Base-by-base conservation (phyloP, 2,888 invertebrate genomes). In the Brachypterus glaber region DNA sequence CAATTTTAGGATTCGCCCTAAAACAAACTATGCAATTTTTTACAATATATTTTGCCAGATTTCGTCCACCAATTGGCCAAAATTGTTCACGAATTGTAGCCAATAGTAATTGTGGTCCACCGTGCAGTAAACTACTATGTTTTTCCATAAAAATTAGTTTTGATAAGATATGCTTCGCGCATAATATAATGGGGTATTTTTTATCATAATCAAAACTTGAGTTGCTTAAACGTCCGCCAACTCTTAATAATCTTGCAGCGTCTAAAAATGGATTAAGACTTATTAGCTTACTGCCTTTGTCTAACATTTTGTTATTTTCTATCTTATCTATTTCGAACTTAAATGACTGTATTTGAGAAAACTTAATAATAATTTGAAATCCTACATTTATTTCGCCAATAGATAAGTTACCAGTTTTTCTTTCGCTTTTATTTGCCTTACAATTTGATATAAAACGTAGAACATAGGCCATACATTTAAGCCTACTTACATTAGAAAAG, bases 1-100 rank as follows among this genome's bases (percentile, higher is more conserved):
- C 17, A 8, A 27, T 27, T 21, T 34, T 33, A 1, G 44, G 43
- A n/a, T 43, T 39, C 9, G 18, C 21, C 13, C 40, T 26, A 37
- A 45, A 48, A 35, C 47, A 47, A 29, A n/a, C 33, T 3, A 39
- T 24, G 37, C 47, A 49, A 29, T 42, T 16, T 2, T 39, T 40
- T 18, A 42, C 30, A 5, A 30, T 24, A 13, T 25, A n/a, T n/a
- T 40, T 41, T 35, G 36, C 16, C 13, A 41, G 38, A 37, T 46
- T 34, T 34, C 40, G 15, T 25, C 45, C 46, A 27, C 32, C 26
- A 24, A 45, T 27, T 17, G 42, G 37, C 39, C 44, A 44, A 18
- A 29, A 33, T 31, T 3, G 18, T 33, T 42, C 36, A 12, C 44
- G 16, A 15, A 44, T 37, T 9, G 38, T 32, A 14, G 39, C 17